phyloP scores from a whole-genome alignment of 1,140 invertebrate genomes.

The Acyrthosiphon pisum region DNA sequence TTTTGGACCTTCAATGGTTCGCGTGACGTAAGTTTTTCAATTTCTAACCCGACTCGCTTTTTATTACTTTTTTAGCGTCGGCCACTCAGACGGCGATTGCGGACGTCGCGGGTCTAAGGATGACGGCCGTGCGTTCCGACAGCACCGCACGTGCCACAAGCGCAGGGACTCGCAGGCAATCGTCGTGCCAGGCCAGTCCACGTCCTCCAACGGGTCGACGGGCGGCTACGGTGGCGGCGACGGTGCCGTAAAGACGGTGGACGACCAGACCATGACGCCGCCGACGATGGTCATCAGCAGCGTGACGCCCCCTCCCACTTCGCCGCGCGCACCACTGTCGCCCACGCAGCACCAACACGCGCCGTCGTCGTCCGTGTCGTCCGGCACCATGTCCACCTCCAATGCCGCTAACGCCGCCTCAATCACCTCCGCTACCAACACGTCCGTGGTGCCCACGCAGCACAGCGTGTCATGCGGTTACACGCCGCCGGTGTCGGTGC shows the following conservation, averaged over 20 bases:
- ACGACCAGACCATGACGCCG: conserved; percentile 68
- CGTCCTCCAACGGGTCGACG: conserved; percentile 58
- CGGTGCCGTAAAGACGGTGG: conserved; percentile 61
- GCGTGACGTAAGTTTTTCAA: background rate
- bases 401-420: too few species aligned
- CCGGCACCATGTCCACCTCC: conserved; percentile 62
- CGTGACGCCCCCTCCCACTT: conserved; percentile 79
- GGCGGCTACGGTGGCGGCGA: conserved; percentile 22
- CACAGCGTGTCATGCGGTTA: conserved; percentile 44
- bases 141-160: conserved; percentile 56
- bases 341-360: conserved; percentile 74
- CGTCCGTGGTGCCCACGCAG: conserved; percentile 63
- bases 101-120: conserved; percentile 72
- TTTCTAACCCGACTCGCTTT: background rate
- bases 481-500: conserved; percentile 60
- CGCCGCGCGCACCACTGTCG: conserved; percentile 68
- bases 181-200: conserved; percentile 16
- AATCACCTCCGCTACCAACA: too few species aligned
- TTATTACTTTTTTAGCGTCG: conserved; percentile 11
- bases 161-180: conserved; percentile 24
- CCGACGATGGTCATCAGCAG: conserved; percentile 82
- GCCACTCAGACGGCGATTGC: conserved; percentile 59
- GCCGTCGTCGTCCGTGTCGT: conserved; percentile 71
- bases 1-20: too few species aligned
- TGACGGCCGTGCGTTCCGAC: conserved; percentile 59